A percentile compares a stretch with the other conserved stretches of the same genome.
Evolutionary conservation across 2,113 vertebrate species (phyloP).

Genomic region (Varanus salvator): DNA sequence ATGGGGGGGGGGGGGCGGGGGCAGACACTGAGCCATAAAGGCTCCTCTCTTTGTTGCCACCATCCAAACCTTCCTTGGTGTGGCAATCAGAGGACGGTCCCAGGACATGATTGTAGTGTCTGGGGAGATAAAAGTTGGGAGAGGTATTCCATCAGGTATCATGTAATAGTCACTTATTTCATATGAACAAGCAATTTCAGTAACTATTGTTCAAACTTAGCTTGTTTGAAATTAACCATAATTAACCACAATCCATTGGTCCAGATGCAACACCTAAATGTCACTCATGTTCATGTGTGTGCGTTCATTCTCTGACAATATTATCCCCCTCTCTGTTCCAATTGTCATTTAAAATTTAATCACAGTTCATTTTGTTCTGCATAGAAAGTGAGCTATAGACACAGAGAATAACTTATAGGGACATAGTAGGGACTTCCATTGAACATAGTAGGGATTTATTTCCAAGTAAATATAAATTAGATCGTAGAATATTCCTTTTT

Average conservation of each 20-base stretch:
- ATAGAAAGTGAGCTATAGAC: not conserved
- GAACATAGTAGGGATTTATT: not conserved
- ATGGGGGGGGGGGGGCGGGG: no score
- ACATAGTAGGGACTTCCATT: no score
- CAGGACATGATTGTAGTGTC: no score
- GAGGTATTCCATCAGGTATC: no score
- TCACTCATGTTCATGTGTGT: no score
- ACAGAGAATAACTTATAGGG: not conserved
- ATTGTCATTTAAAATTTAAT: not conserved
- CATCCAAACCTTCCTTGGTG: no score
- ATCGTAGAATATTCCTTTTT: constrained; percentile 25
- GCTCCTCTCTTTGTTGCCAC: no score
- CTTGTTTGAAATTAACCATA: not conserved
- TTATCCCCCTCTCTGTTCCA: not conserved
- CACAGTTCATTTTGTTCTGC: not conserved
- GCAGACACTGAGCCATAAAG: no score
- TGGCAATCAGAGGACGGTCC: no score
- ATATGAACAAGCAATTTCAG: not conserved
- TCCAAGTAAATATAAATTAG: not conserved
- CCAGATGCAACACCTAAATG: not conserved
- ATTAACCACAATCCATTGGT: not conserved
- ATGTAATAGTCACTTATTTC: no score
- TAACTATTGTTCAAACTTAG: not conserved
- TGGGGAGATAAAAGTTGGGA: no score
- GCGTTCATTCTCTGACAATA: not conserved